Evolutionary conservation across 2,888 invertebrate genomes (phyloP).

Genomic region (Crocallis elinguaria): DNA sequence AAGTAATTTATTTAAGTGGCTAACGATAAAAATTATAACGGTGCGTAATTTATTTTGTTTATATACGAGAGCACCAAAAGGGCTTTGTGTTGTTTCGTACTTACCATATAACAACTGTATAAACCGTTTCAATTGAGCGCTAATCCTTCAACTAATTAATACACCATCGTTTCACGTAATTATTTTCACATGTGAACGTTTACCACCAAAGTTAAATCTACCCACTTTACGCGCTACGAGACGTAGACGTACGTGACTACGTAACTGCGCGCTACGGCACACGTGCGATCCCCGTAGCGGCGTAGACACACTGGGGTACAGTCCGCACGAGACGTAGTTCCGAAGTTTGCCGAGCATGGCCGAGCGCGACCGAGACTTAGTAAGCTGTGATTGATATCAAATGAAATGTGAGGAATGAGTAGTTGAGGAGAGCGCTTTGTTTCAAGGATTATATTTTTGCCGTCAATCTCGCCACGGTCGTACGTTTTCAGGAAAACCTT

Average conservation of each 20-base stretch:
- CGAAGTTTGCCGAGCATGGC: constrained; percentile 65
- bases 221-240: constrained; percentile 51
- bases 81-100: constrained; percentile 39
- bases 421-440: constrained; percentile 78
- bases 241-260: constrained; percentile 55
- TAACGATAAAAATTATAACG: constrained; percentile 23
- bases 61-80: constrained; percentile 24
- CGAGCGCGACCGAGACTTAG: constrained; percentile 69
- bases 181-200: constrained; percentile 44
- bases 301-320: constrained; percentile 70
- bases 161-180: constrained; percentile 59
- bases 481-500: constrained; percentile 44
- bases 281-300: constrained; percentile 71
- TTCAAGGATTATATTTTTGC: constrained; percentile 74
- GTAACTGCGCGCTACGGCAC: constrained; percentile 59
- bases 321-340: constrained; percentile 59
- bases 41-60: constrained; percentile 32
- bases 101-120: constrained; percentile 67
- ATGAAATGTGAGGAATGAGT: constrained; percentile 83
- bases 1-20: constrained; percentile 20
- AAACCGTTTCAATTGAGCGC: constrained; percentile 43
- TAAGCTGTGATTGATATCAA: constrained; percentile 83
- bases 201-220: constrained; percentile 52
- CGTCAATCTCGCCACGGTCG: constrained; percentile 40
- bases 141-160: constrained; percentile 53